Base-by-base conservation (phyloP, 2,888 invertebrate species). In the Nephrotoma flavescens region DNA sequence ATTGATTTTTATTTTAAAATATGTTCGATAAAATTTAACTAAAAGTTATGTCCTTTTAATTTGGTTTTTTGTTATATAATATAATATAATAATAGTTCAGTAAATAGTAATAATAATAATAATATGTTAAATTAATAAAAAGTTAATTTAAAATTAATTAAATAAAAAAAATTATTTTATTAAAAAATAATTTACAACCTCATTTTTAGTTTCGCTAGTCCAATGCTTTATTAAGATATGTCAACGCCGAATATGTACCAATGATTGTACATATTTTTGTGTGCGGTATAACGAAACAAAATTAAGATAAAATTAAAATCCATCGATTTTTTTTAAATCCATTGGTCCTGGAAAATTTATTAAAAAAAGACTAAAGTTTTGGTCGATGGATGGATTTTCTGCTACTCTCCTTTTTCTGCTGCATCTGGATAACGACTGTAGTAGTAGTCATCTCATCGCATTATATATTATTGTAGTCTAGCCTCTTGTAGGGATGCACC, bases 401-500 rank as follows among this genome's bases (percentile, higher is more conserved):
- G 31, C 31, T 71, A 71, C 31, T 31, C 31, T 71, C 19, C 9
- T 6, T 44, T 71, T 71, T 0, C 31, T 3, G 19, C 19, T 31
- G 19, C 52, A 0, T 52, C 7, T 71, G 71, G 71, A 71, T 12
- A 71, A 52, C 52, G 15, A 71, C 71, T 71, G 31, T 84, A 83
- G 42, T 15, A 47, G 47, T 47, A 42, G 42, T 84, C 84, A 84
- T 84, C 42, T 84, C 84, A 41, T 84, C 84, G 41, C 84, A 85
- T 44, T 85, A 85, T 44, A 87, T 88, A 88, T 88, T 88, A 89
- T 89, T 89, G 89, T 87, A 89, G 88, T 87, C 89, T 88, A 87
- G 89, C 89, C 88, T 89, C 89, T 87, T 89, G 89, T 88, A 89
- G 86, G 88, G 89, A 88, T 87, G 88, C 88, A 86, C 88, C 88